Base-by-base conservation (phyloP, 2,797 vertebrate genomes). In the Enteromius thamalakanensis region DNA sequence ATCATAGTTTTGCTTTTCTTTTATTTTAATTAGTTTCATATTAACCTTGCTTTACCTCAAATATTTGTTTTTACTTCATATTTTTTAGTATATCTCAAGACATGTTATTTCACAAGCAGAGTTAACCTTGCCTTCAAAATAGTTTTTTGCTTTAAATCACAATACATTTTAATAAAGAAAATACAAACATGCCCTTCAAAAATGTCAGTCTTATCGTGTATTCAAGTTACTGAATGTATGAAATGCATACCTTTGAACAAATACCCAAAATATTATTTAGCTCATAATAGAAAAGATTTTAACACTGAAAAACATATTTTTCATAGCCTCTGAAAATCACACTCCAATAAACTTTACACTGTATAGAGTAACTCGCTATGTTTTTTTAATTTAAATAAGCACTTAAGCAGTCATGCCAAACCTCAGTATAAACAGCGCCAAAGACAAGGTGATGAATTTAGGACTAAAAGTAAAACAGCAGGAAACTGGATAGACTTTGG, bases 401-500 rank as follows among this genome's bases (percentile, higher is more conserved):
- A 19, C 70, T 34, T 53, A 53, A n/a, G 29, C 23, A 64, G 42
- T 49, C 60, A 42, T n/a, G 60, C 76, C 42, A 78, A 47, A 26
- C 26, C 60, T 65, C 11, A n/a, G 21, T 34, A 34, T 37, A 67
- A 65, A 65, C 42, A 79, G 60, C 0, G 3, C 76, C 62, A 51
- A 65, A 65, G 47, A 80, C 65, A 60, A 40, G 23, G 32, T 81
- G 49, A 60, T 40, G 21, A 47, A 40, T 40, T 58, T 21, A 69
- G 29, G 90, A 69, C 53, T 49, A 42, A 69, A 90, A 90, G 84
- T 78, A 84, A 81, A 88, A 65, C 69, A 53, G 89, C 86, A 79
- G 86, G 19, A 47, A 40, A 89, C 90, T 88, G 89, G 89, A 91
- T 92, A 87, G 91, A 92, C 91, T 93, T 90, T 92, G 90, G 88